Conservation (phyloP, 2,797 vertebrate genomes). For the Chaetophractus vellerosus region DNA sequence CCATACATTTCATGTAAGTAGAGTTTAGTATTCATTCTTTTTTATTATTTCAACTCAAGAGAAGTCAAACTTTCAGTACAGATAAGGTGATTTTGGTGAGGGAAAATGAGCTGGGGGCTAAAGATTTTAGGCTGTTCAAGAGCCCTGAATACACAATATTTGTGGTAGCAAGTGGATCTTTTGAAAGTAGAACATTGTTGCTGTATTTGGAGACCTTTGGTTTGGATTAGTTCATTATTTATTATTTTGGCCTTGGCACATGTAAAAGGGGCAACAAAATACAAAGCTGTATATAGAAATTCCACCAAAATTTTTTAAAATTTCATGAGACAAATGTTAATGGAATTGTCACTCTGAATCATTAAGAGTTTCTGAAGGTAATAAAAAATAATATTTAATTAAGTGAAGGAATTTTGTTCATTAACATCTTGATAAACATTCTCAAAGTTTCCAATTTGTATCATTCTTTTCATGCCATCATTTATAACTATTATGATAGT, state of each 20-base stretch:
- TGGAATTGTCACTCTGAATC: background rate
- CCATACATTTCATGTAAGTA: background rate
- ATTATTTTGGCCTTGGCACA: constrained; percentile 1
- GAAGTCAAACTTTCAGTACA: background rate
- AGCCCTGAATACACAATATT: background rate
- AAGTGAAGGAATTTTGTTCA: constrained; percentile 3
- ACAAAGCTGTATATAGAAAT: background rate
- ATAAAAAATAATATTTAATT: background rate
- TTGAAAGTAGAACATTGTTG: background rate
- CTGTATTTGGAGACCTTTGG: background rate
- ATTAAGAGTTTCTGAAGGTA: background rate
- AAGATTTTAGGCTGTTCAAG: background rate
- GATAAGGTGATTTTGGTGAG: constrained; percentile 51
- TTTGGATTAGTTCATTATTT: constrained; percentile 8
- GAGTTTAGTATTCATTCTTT: constrained; percentile 54
- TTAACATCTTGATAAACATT: background rate
- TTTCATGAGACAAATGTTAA: background rate
- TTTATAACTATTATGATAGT: background rate
- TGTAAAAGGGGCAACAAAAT: constrained; percentile 13
- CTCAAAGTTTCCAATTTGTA: background rate
- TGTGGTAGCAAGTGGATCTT: background rate
- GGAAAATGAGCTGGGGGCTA: background rate
- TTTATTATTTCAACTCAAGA: constrained; percentile 35
- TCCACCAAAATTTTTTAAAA: constrained; percentile 27
- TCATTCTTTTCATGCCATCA: constrained; percentile 13